Percentiles rank a stretch among this genome's conserved stretches.
phyloP scores from a whole-genome alignment of 2,113 vertebrate species.

The Nothocercus julius region DNA sequence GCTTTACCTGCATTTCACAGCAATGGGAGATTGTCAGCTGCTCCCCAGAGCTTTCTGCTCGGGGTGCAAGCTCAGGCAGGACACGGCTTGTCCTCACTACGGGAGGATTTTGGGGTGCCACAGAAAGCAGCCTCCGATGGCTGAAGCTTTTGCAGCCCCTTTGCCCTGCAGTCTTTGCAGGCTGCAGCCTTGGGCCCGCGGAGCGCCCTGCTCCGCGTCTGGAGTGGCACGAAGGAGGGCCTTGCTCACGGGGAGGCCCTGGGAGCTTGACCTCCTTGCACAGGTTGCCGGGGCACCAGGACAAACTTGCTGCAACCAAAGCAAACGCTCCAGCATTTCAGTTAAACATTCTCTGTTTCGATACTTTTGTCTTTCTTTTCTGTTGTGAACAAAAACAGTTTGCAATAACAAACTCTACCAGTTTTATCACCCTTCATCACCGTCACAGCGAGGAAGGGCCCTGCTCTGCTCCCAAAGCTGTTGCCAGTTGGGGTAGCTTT shows the following conservation, averaged over 20 bases:
- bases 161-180: no score
- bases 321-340: not conserved
- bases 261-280: not conserved
- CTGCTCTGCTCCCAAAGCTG: constrained; percentile 8
- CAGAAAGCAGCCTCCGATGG: not conserved
- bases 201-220: no score
- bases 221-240: not conserved
- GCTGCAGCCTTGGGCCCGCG: no score
- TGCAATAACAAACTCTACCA: not conserved
- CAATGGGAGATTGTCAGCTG: not conserved
- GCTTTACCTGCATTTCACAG: not conserved
- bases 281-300: not conserved
- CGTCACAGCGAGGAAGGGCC: not conserved
- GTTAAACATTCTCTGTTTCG: not conserved
- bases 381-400: not conserved
- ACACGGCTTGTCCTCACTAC: not conserved
- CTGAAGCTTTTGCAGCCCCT: not conserved
- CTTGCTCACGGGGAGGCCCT: not conserved
- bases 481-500: not conserved
- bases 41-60: no score
- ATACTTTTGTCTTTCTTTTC: not conserved
- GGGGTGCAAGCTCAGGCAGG: rapidly evolving
- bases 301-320: not conserved
- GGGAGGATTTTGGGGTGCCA: not conserved
- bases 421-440: no score